phyloP scores from a whole-genome alignment of 2,113 vertebrate genomes.

The Heterochromis multidens region DNA sequence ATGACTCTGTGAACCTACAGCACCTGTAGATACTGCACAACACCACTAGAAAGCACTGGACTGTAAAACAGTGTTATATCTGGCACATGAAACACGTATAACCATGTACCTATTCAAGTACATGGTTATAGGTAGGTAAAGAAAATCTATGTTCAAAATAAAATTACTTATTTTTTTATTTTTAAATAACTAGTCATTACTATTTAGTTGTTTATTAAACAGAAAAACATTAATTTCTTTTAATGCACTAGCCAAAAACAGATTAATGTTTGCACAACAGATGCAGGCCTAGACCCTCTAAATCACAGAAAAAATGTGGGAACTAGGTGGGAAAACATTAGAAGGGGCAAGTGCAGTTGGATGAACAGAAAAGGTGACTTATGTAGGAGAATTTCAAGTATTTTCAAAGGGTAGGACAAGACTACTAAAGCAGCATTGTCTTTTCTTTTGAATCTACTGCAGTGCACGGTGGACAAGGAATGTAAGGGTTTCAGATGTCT shows the following conservation, averaged over 20 bases:
- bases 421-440: not conserved
- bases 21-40: not conserved
- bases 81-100: not conserved
- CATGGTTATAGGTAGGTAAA: not conserved
- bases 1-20: not conserved
- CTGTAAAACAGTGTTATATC: not conserved
- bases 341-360: slow-evolving; percentile 5
- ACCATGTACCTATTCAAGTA: not conserved
- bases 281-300: not conserved
- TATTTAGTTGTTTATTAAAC: not conserved
- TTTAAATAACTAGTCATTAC: not conserved
- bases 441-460: not conserved
- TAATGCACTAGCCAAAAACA: not conserved
- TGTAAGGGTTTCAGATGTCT: not conserved
- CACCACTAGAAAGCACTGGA: not conserved
- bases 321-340: slow-evolving; percentile 1
- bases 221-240: not conserved
- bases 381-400: not conserved
- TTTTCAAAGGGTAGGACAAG: not conserved
- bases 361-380: slow-evolving; percentile 8
- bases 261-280: not conserved
- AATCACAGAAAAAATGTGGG: not conserved
- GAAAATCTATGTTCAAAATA: not conserved
- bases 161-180: not conserved
- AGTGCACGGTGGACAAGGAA: not conserved